A percentile compares a stretch with the other conserved stretches of the same genome.
These are phyloP conservation scores for Cataglyphis hispanica DNA, from an alignment of 1,140 invertebrate genomes.

Conservation along the genomic window DNA sequence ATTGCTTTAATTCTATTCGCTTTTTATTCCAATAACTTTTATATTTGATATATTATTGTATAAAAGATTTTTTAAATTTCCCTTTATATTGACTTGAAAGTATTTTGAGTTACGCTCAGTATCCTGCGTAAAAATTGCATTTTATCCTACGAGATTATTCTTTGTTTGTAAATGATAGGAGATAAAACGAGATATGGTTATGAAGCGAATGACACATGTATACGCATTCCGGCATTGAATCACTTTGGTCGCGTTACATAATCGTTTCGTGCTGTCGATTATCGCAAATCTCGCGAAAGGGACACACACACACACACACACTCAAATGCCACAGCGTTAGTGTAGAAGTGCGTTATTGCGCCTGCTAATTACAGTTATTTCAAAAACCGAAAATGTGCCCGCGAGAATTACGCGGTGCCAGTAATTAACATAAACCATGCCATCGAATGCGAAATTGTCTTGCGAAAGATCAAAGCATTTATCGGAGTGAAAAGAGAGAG, in stretches of 20 bases:
- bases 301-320: background rate
- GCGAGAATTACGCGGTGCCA: background rate
- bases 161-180: background rate
- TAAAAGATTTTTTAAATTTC: background rate
- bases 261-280: background rate
- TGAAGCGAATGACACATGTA: background rate
- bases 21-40: background rate
- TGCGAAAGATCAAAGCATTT: slow-evolving; percentile 31
- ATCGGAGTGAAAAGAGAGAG: background rate
- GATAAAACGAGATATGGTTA: background rate
- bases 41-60: background rate
- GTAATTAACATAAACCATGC: background rate
- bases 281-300: background rate
- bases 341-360: slow-evolving; percentile 13
- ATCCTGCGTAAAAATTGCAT: background rate
- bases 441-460: slow-evolving; percentile 18
- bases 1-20: background rate
- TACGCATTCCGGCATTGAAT: slow-evolving; percentile 4
- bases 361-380: slow-evolving; percentile 31
- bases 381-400: slow-evolving; percentile 48
- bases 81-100: background rate
- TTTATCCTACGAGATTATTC: background rate
- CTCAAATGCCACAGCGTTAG: background rate
- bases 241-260: background rate
- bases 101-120: background rate